Conservation (phyloP, 2,797 vertebrate species). For the Sebastes cheni region DNA sequence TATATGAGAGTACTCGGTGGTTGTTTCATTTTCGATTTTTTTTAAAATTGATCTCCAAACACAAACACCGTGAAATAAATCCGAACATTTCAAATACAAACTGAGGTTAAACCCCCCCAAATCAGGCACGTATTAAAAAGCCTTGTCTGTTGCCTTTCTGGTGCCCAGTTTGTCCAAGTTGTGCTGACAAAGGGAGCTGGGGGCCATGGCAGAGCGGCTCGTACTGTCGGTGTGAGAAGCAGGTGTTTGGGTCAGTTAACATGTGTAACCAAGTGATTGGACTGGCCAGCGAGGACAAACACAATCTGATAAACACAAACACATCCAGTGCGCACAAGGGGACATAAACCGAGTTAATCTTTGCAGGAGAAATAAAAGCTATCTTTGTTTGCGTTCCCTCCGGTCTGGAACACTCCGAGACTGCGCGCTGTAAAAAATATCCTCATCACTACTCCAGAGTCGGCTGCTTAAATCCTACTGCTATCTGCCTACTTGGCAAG, state of each 20-base stretch:
- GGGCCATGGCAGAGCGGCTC: conserved; percentile 35
- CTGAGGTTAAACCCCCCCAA: background rate
- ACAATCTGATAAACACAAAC: conserved; percentile 70
- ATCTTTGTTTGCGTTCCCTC: conserved; percentile 66
- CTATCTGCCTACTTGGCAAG: background rate
- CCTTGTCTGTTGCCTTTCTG: conserved; percentile 6
- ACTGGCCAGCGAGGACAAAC: conserved; percentile 60
- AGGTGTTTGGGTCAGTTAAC: conserved; percentile 79
- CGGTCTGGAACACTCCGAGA: conserved; percentile 33
- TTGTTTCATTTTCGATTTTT: conserved; percentile 15
- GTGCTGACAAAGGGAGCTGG: conserved; percentile 49
- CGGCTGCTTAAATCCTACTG: background rate
- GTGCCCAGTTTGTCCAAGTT: conserved; percentile 36
- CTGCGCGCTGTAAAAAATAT: conserved; percentile 52
- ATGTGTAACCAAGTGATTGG: conserved; percentile 70
- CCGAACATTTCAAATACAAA: background rate
- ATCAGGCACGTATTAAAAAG: background rate
- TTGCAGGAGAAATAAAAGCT: conserved; percentile 69
- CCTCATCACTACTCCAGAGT: background rate
- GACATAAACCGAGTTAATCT: conserved; percentile 68
- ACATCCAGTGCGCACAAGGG: conserved; percentile 47
- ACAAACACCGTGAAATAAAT: background rate
- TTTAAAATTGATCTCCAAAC: background rate
- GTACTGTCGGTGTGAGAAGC: conserved; percentile 61
- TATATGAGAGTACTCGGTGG: conserved; percentile 4